Base-by-base conservation (phyloP, 2,888 invertebrate species). In the Pemphredon lugubris region DNA sequence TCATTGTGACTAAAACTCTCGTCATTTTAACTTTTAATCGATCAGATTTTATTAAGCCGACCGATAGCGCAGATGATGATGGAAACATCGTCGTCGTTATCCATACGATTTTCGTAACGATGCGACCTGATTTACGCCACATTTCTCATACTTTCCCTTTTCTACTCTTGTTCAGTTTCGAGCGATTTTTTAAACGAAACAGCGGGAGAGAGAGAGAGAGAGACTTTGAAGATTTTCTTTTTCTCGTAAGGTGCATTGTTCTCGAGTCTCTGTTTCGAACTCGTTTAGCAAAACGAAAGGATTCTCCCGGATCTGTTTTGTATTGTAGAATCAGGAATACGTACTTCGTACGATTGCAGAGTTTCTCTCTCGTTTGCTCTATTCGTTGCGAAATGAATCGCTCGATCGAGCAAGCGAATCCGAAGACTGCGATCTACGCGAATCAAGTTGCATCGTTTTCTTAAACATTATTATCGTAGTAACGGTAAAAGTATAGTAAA, bases 381-480 rank as follows among this genome's bases (percentile, higher is more conserved):
- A 44, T 37, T 21, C 9, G 14, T 21, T 21, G 5, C 7, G 9
- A 18, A 18, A 13, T 42, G 1, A 1, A 7, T 16, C 20, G 20
- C 4, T 42, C 16, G 40, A 26, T 16, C 23, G 16, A 32, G 44
- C 21, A 30, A 37, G 26, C 32, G 47, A 63, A 20, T 11, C 13
- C 6, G 16, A 68, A 47, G 61, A 66, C 51, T 53, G 51, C 40
- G 23, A 53, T 63, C 37, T 37, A 45, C 45, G 63, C 61, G 73
- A 77, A 83, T 81, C 83, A 77, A 75, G 80, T 79, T 73, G 81
- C 81, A 80, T 77, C 71, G 81, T 82, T 67, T 30, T 18, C 47
- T 59, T 67, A 63, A 76, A 75, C 78, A 84, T 77, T 82, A 81
- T 84, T 81, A 76, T 82, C 79, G 83, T 83, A 75, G 75, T 81